These are phyloP conservation scores for Hybos culiciformis DNA, from an alignment of 2,888 invertebrate genomes.

Conservation along the genomic window DNA sequence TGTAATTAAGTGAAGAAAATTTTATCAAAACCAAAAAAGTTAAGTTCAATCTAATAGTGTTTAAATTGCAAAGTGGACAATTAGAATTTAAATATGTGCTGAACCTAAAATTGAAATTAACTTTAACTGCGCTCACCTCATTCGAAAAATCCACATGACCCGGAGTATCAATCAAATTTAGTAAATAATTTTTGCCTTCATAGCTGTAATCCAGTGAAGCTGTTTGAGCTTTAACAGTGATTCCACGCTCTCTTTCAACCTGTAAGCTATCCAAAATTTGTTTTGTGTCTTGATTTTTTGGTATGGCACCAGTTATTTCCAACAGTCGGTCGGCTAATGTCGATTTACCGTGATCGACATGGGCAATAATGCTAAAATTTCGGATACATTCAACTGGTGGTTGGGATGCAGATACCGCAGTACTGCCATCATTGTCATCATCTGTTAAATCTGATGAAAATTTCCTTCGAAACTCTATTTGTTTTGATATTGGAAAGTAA, in stretches of 20 bases:
- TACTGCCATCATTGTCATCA: too few species aligned
- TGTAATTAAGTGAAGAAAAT: not conserved
- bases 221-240: constrained; percentile 96
- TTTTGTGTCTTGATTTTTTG: constrained; percentile 46
- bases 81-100: too few species aligned
- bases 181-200: constrained; percentile 55
- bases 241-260: constrained; percentile 90
- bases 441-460: too few species aligned
- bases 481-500: too few species aligned
- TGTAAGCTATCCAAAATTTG: constrained; percentile 68
- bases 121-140: constrained; percentile 53
- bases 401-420: too few species aligned
- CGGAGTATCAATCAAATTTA: constrained; percentile 95
- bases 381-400: constrained; percentile 45
- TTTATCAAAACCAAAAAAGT: not conserved
- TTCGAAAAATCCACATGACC: constrained; percentile 97
- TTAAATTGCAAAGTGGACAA: too few species aligned
- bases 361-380: constrained; percentile 97
- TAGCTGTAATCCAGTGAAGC: constrained; percentile 71
- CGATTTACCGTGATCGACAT: constrained; percentile 97
- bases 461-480: too few species aligned
- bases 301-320: constrained; percentile 76
- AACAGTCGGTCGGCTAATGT: constrained; percentile 91
- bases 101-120: not conserved
- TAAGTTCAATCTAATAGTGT: too few species aligned